These are phyloP conservation scores for Palythoa grandiflora DNA, from an alignment of 92 coral and sea anemone species.

Conservation along the genomic window DNA sequence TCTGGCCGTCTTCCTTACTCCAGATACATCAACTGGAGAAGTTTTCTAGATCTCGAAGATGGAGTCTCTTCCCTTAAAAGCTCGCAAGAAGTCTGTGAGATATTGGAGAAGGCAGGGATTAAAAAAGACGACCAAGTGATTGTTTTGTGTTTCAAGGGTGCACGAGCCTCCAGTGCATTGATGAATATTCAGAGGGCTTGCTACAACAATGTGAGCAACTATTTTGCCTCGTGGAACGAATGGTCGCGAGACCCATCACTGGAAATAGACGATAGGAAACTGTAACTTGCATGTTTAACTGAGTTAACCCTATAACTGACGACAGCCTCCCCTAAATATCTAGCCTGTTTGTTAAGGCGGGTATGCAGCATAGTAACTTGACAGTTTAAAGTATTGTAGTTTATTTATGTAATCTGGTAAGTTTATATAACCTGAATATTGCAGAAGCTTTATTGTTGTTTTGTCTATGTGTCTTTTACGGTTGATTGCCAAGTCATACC, in stretches of 20 bases:
- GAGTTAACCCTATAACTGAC: not conserved
- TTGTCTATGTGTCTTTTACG: too few species aligned
- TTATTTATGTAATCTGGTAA: too few species aligned
- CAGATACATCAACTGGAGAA: slow-evolving; percentile 35
- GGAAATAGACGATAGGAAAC: slow-evolving; percentile 33
- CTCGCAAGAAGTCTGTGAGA: slow-evolving; percentile 21
- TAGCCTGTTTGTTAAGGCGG: too few species aligned
- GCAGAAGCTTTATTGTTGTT: too few species aligned
- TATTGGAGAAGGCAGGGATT: slow-evolving; percentile 25
- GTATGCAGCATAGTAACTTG: too few species aligned
- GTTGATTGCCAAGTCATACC: too few species aligned
- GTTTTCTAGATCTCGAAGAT: not conserved
- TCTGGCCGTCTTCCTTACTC: slow-evolving; percentile 33
- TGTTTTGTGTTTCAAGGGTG: slow-evolving; percentile 22
- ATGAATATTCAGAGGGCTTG: slow-evolving; percentile 40
- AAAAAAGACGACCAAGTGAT: slow-evolving; percentile 7
- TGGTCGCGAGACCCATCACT: slow-evolving; percentile 34
- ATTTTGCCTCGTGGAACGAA: slow-evolving; percentile 28
- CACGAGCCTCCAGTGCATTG: slow-evolving; percentile 24
- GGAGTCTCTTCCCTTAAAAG: slow-evolving; percentile 29
- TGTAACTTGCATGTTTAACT: not conserved
- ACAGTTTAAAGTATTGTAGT: too few species aligned
- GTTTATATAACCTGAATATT: too few species aligned
- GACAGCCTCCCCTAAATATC: too few species aligned
- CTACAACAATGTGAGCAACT: slow-evolving; percentile 3